Conservation (phyloP, 2,888 invertebrate genomes). For the Agonopterix subpropinquella region DNA sequence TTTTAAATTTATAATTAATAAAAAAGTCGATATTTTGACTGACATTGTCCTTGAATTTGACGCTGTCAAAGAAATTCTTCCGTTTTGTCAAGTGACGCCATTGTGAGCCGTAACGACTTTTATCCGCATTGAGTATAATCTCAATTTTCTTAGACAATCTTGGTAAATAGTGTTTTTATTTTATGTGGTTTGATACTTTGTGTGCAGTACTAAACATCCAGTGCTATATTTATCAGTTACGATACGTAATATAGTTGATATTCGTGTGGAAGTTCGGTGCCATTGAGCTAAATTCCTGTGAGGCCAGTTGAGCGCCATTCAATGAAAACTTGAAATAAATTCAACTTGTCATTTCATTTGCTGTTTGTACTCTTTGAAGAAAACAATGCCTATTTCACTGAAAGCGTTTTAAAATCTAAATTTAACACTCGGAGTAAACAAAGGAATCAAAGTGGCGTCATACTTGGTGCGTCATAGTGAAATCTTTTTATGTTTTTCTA, state of each 20-base stretch:
- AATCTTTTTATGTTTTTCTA: slow-evolving; percentile 14
- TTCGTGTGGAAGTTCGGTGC: slow-evolving; percentile 73
- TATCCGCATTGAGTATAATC: slow-evolving; percentile 79
- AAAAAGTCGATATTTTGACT: slow-evolving; percentile 24
- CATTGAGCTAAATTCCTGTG: slow-evolving; percentile 82
- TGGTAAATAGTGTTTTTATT: slow-evolving; percentile 55
- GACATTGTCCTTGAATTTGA: slow-evolving; percentile 25
- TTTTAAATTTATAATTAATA: background rate
- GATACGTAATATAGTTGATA: slow-evolving; percentile 57
- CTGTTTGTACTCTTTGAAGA: too few species aligned
- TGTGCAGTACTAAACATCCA: slow-evolving; percentile 51
- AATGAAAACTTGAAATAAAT: slow-evolving; percentile 55
- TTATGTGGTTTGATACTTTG: slow-evolving; percentile 53
- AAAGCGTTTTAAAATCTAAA: background rate
- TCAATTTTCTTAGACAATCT: slow-evolving; percentile 81
- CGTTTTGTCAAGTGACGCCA: slow-evolving; percentile 83
- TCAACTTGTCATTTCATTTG: slow-evolving; percentile 24
- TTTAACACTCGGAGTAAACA: slow-evolving; percentile 5
- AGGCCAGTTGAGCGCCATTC: slow-evolving; percentile 81
- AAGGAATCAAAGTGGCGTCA: background rate
- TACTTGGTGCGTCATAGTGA: slow-evolving; percentile 7
- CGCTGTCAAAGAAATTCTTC: slow-evolving; percentile 49
- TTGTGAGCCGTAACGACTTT: slow-evolving; percentile 90
- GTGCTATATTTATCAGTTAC: slow-evolving; percentile 60
- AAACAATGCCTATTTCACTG: too few species aligned